These are phyloP conservation scores for Euclidia mi DNA, from an alignment of 2,888 invertebrate species.

Conservation along the genomic window DNA sequence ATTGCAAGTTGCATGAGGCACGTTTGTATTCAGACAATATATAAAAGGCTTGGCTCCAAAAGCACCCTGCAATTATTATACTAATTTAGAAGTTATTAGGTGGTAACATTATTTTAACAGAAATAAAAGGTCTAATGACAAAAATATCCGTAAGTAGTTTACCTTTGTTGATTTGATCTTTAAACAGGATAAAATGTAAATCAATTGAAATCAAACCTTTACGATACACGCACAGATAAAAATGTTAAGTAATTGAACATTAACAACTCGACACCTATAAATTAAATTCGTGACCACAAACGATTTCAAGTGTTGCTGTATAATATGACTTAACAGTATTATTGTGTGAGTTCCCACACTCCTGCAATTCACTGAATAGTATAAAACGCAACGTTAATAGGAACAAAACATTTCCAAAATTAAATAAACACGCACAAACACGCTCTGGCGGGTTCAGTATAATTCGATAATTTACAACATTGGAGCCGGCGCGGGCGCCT, in stretches of 20 bases:
- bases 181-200: conserved; percentile 10
- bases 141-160: too few species aligned
- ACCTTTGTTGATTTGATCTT: too few species aligned
- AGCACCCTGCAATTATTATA: too few species aligned
- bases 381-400: conserved; percentile 73
- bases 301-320: conserved; percentile 66
- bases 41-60: too few species aligned
- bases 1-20: too few species aligned
- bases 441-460: conserved; percentile 75
- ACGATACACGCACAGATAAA: conserved; percentile 36
- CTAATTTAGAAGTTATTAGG: too few species aligned
- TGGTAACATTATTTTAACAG: too few species aligned
- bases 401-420: conserved; percentile 83
- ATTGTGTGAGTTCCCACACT: conserved; percentile 73
- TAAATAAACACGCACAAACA: conserved; percentile 85
- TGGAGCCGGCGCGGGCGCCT: conserved; percentile 66
- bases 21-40: too few species aligned
- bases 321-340: conserved; percentile 64
- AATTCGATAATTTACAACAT: conserved; percentile 86
- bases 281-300: conserved; percentile 77
- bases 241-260: conserved; percentile 58
- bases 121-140: too few species aligned
- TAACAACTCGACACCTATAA: conserved; percentile 73
- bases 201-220: conserved; percentile 37
- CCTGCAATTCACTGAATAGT: conserved; percentile 71